These are phyloP conservation scores for Pipra filicauda DNA, from an alignment of 2,113 vertebrate species.

Conservation along the genomic window DNA sequence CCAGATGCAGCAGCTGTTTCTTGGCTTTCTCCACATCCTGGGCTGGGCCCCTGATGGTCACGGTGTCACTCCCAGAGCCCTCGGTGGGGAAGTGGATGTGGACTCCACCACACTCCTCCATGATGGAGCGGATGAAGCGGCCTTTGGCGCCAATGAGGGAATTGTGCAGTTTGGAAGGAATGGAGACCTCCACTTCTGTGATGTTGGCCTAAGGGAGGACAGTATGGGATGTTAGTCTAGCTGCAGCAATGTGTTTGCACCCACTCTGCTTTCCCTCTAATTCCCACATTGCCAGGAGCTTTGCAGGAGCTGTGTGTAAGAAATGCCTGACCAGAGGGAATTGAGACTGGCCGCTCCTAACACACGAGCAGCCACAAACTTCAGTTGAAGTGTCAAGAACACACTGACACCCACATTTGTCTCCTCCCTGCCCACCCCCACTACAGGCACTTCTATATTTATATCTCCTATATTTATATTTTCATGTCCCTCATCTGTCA, in stretches of 20 bases:
- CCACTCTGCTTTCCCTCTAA: not conserved
- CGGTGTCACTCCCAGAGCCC: constrained; percentile 94
- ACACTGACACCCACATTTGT: not conserved
- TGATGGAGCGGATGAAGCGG: constrained; percentile 95
- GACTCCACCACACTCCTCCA: constrained; percentile 98
- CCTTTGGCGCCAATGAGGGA: constrained; percentile 97
- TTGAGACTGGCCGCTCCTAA: not conserved
- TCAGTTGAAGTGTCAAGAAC: not conserved
- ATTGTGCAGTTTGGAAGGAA: constrained; percentile 95
- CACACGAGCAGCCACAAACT: not conserved
- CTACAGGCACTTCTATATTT: not conserved
- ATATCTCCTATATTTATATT: not conserved
- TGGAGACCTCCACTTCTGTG: constrained; percentile 92
- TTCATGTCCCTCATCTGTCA: not conserved
- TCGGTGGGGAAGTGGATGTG: constrained; percentile 98
- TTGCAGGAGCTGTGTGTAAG: not conserved
- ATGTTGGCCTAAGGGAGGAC: constrained; percentile 87
- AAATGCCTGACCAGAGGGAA: not conserved
- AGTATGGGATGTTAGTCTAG: not conserved
- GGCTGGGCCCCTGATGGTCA: constrained; percentile 92
- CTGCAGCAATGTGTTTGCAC: not conserved
- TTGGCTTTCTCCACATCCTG: constrained; percentile 96
- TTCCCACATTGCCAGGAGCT: not conserved
- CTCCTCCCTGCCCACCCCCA: not conserved
- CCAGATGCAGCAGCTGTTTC: constrained; percentile 93